phyloP scores from a whole-genome alignment of 2,888 invertebrate species.

The Coelinius sp. region DNA sequence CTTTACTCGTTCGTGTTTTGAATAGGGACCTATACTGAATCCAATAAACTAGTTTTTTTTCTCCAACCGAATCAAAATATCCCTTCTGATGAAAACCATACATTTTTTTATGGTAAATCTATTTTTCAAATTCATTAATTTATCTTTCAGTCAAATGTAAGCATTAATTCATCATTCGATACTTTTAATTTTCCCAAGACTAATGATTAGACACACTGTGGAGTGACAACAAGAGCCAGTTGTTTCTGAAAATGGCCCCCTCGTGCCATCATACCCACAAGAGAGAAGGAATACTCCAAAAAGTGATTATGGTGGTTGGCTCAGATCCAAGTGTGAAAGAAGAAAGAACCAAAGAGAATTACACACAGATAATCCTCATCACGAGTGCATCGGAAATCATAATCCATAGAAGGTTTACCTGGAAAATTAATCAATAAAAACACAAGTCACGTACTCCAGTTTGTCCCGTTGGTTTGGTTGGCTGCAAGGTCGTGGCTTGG shows the following conservation, averaged over 20 bases:
- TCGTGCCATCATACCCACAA: slow-evolving; percentile 1
- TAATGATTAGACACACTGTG: slow-evolving; percentile 13
- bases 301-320: slow-evolving; percentile 46
- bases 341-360: no score
- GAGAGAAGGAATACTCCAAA: slow-evolving; percentile 39
- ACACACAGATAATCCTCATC: no score
- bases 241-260: slow-evolving; percentile 44
- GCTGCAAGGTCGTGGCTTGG: not conserved
- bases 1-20: not conserved
- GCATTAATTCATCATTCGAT: not conserved
- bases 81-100: no score
- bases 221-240: slow-evolving; percentile 39
- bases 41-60: no score
- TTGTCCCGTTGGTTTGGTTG: slow-evolving; percentile 35
- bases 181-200: not conserved
- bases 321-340: slow-evolving; percentile 46
- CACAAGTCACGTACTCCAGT: slow-evolving; percentile 54
- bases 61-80: no score
- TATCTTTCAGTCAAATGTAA: not conserved
- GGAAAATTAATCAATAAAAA: slow-evolving; percentile 48
- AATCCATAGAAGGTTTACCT: not conserved
- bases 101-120: no score
- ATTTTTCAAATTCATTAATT: not conserved
- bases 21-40: no score
- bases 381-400: slow-evolving; percentile 1